Evolutionary conservation across 2,797 vertebrate genomes (phyloP).

Genomic region (Sciurus carolinensis): DNA sequence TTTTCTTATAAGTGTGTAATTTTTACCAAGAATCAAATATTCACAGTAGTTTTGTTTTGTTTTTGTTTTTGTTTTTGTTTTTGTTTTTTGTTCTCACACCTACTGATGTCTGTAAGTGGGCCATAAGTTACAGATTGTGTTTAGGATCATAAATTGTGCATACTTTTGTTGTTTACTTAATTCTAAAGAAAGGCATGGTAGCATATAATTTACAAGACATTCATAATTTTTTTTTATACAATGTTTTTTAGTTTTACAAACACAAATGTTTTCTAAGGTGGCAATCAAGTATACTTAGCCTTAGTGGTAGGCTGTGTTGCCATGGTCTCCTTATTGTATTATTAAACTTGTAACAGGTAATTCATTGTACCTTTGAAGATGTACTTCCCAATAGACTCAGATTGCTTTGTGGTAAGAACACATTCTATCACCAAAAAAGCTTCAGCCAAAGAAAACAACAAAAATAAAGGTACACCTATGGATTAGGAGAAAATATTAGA

Average conservation of each 20-base stretch:
- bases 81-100: not conserved
- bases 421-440: not conserved
- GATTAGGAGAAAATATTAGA: not conserved
- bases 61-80: not conserved
- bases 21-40: slow-evolving; percentile 60
- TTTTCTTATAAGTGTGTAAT: slow-evolving; percentile 37
- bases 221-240: not conserved
- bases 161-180: slow-evolving; percentile 50
- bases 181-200: not conserved
- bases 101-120: slow-evolving; percentile 11
- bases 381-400: not conserved
- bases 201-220: not conserved
- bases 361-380: not conserved
- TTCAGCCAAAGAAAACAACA: not conserved
- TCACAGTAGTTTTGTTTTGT: slow-evolving; percentile 1
- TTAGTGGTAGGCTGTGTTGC: not conserved
- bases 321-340: not conserved
- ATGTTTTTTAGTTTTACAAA: not conserved
- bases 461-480: not conserved
- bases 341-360: not conserved
- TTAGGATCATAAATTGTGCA: not conserved
- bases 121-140: not conserved
- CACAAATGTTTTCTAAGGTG: not conserved
- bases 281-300: not conserved
- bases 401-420: not conserved